Evolutionary conservation across 2,113 vertebrate genomes (phyloP), one percentile per base, ranked within the genome.

Genomic region (Ctenomys sociabilis): DNA sequence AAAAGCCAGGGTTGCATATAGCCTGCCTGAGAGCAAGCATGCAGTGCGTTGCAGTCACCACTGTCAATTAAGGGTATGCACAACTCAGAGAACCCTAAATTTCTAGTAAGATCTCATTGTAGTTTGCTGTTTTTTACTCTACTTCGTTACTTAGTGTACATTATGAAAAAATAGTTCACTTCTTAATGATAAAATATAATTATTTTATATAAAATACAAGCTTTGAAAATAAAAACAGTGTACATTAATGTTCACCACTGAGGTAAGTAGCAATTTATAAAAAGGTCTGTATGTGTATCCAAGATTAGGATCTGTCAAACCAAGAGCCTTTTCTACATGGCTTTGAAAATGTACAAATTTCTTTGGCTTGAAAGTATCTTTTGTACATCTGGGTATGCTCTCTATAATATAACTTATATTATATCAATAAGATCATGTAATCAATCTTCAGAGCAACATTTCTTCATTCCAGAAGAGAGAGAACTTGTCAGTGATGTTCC

Each of bases 211-310:
- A 61, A 84, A 90, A 32, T 75, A 63, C 73, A 57, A 77, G 14
- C 9, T 87, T 89, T 91, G 11, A 81, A 90, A 81, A 45, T 70
- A 4, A 93, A 87, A 89, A 78, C 52, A 54, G 11, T 45, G 0
- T 59, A 52, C 1, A 43, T 77, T 85, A 52, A 83, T 63, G 86
- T 84, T 82, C 72, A 86, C 57, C 13, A 83, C 22, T 72, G 21
- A 59, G 59, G 0, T 70, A 70, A 17, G 66, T 83, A 94, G 12
- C 49, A 80, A 91, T 96, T 95, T 24, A 87, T 30, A 93, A 95
- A 82, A 45, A 5, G 17, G 73, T 73, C 49, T 92, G 5, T 88
- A 78, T 75, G 90, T 3, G 66, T 90, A 82, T 70, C 17, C 49
- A 45, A 28, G 7, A 16, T 68, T 89, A 73, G 24, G 7, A 52